These are phyloP conservation scores for Caerostris extrusa DNA, from an alignment of 1,140 invertebrate species.

Conservation along the genomic window DNA sequence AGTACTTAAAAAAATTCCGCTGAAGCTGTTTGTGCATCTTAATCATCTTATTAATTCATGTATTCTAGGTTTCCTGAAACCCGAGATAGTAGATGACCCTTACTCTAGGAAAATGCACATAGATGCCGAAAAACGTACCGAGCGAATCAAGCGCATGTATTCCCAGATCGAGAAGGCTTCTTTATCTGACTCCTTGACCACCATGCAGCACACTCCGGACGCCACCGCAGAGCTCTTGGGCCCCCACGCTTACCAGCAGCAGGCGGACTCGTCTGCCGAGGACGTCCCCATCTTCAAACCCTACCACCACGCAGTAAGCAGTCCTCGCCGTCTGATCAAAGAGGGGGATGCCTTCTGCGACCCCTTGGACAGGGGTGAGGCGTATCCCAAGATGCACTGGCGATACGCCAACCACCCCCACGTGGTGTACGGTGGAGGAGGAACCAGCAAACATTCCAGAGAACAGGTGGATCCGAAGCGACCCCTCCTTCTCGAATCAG, in stretches of 20 bases:
- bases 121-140: constrained; percentile 70
- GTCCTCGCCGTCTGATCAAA: neutral
- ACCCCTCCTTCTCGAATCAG: constrained; percentile 63
- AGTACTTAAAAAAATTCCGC: too few species aligned
- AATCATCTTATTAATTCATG: too few species aligned
- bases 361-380: constrained; percentile 40
- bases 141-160: constrained; percentile 75
- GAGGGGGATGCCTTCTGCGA: constrained; percentile 68
- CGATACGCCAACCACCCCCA: constrained; percentile 73
- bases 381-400: constrained; percentile 75
- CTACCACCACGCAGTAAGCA: constrained; percentile 59
- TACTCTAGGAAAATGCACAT: constrained; percentile 76
- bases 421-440: neutral
- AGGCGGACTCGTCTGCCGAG: constrained; percentile 2
- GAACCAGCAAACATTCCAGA: constrained; percentile 28
- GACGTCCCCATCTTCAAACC: constrained; percentile 70
- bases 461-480: constrained; percentile 38
- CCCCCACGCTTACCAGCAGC: constrained; percentile 16
- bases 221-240: neutral
- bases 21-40: too few species aligned
- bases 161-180: constrained; percentile 74
- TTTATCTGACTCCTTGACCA: constrained; percentile 48
- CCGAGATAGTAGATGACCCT: constrained; percentile 73
- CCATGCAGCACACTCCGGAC: neutral
- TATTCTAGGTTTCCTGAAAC: constrained; percentile 68